Percentiles rank a stretch among this genome's conserved stretches.
Conservation (phyloP, 2,113 vertebrate species). For the Naja naja region DNA sequence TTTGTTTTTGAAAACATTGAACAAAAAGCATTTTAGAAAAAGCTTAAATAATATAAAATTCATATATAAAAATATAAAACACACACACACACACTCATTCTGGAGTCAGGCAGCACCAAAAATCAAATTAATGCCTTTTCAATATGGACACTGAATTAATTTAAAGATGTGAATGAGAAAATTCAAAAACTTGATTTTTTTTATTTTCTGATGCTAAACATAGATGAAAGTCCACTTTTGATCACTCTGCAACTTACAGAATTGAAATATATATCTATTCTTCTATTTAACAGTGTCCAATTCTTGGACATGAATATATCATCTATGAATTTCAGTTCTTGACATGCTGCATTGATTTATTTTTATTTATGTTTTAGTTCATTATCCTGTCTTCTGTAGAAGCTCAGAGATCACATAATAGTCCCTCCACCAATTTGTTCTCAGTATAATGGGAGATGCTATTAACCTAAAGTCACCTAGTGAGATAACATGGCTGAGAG, state of each 20-base stretch:
- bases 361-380: not conserved
- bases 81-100: not conserved
- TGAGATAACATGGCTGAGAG: not conserved
- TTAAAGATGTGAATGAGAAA: not conserved
- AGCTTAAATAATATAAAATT: not conserved
- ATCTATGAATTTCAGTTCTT: not conserved
- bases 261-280: not conserved
- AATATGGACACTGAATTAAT: not conserved
- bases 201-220: not conserved
- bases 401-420: not conserved
- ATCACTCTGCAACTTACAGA: not conserved
- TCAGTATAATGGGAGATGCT: not conserved
- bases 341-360: not conserved
- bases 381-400: not conserved
- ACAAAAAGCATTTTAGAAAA: not conserved
- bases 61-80: not conserved
- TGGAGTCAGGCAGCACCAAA: not conserved
- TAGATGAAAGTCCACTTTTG: not conserved
- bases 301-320: not conserved
- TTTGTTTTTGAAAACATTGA: not conserved
- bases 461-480: not conserved
- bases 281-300: not conserved
- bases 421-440: not conserved
- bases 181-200: not conserved
- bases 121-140: not conserved